Conservation (phyloP, 2,113 vertebrate genomes). For the Poeciliopsis occidentalis region DNA sequence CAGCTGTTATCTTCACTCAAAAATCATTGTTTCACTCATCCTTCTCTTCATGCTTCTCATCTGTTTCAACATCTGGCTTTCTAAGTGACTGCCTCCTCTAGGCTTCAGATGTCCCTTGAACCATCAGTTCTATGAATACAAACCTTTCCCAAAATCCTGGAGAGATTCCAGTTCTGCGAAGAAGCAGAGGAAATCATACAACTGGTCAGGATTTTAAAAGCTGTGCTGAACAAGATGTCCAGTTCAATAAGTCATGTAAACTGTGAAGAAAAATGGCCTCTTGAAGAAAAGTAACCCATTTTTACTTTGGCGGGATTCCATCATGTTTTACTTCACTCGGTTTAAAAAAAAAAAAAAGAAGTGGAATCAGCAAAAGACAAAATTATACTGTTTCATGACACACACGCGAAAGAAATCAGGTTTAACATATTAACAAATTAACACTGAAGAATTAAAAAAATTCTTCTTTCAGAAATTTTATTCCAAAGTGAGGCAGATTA, state of each 20-base stretch:
- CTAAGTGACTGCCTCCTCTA: constrained; percentile 43
- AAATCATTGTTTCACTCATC: constrained; percentile 28
- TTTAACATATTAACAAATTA: too few species aligned
- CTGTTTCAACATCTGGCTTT: constrained; percentile 54
- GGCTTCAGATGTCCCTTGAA: constrained; percentile 47
- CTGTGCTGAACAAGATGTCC: constrained; percentile 22
- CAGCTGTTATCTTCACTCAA: constrained; percentile 45
- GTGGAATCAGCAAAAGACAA: too few species aligned
- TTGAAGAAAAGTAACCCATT: too few species aligned
- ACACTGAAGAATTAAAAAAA: too few species aligned
- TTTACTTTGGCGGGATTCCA: too few species aligned
- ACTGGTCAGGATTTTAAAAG: constrained; percentile 11
- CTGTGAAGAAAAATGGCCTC: too few species aligned
- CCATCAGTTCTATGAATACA: constrained; percentile 35
- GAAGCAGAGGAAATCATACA: constrained; percentile 22
- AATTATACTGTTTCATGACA: too few species aligned
- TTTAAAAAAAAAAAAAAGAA: too few species aligned
- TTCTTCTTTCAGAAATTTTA: too few species aligned
- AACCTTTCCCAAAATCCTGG: constrained; percentile 46
- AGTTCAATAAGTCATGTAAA: constrained; percentile 8
- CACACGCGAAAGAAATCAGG: too few species aligned
- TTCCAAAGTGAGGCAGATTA: too few species aligned
- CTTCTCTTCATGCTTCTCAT: constrained; percentile 43
- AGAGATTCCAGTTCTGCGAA: constrained; percentile 27
- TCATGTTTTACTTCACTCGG: too few species aligned